Conservation (phyloP, 2,797 vertebrate genomes). For the Gallinago stenura region DNA sequence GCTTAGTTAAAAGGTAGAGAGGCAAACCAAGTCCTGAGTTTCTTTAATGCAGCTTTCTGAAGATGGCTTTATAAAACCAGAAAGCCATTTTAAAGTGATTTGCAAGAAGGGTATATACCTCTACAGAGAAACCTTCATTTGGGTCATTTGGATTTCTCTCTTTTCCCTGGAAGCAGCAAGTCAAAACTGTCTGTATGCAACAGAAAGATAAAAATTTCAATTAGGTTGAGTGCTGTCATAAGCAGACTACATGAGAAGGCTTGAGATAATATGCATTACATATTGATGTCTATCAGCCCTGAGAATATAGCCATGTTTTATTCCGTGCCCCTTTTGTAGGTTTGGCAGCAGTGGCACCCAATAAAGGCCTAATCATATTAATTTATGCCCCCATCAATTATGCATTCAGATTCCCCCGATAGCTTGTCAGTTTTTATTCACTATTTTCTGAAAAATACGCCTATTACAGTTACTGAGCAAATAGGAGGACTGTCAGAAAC, state of each 20-base stretch:
- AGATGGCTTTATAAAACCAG: conserved; percentile 49
- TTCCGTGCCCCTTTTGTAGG: conserved; percentile 83
- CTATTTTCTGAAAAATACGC: conserved; percentile 87
- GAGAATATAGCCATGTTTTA: conserved; percentile 85
- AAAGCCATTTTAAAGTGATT: conserved; percentile 63
- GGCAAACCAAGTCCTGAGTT: conserved; percentile 21
- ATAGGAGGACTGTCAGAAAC: conserved; percentile 82
- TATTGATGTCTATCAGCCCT: conserved; percentile 87
- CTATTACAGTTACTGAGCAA: conserved; percentile 85
- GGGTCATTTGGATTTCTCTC: conserved; percentile 73
- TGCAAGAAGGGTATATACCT: conserved; percentile 64
- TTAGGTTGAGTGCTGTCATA: conserved; percentile 85
- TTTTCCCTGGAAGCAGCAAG: conserved; percentile 77
- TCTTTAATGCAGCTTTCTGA: conserved; percentile 48
- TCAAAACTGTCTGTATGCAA: conserved; percentile 84
- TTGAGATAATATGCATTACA: conserved; percentile 86
- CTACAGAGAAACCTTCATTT: conserved; percentile 72
- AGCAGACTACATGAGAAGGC: conserved; percentile 81
- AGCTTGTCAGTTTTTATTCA: conserved; percentile 92
- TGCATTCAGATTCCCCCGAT: conserved; percentile 91
- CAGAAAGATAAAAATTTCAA: conserved; percentile 88
- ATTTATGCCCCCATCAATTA: conserved; percentile 95
- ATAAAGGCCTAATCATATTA: conserved; percentile 90
- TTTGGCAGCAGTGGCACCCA: conserved; percentile 85
- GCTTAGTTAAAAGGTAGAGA: conserved; percentile 42